Evolutionary conservation across 2,888 invertebrate genomes (phyloP), one percentile per base, ranked within the genome.

Genomic region (Odontothrips loti): DNA sequence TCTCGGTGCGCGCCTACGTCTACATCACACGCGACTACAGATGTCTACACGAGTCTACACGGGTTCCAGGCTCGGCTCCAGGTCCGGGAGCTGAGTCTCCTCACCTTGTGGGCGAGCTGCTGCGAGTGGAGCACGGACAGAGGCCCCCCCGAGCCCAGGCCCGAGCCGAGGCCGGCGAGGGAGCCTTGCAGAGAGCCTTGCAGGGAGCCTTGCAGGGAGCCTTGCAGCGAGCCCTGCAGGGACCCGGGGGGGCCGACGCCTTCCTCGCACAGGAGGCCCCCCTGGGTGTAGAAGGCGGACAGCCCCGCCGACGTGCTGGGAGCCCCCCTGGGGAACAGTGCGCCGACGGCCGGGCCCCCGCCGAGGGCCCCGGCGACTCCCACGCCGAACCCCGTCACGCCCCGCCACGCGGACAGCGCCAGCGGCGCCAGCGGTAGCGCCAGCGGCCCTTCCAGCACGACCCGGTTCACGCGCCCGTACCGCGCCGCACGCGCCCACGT

Each of bases 31-130:
- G 6, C 34, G 6, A 2, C 2, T 6, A 43, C 34, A 43, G 3
- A 43, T 43, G 34, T 43, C n/a, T n/a, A n/a, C n/a, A n/a, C n/a
- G n/a, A n/a, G n/a, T n/a, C n/a, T n/a, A n/a, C n/a, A n/a, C n/a
- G n/a, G n/a, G n/a, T n/a, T n/a, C n/a, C n/a, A n/a, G n/a, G n/a
- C n/a, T n/a, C n/a, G n/a, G n/a, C n/a, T n/a, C n/a, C n/a, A n/a
- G 34, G 3, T 43, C 3, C 34, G 34, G 34, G 3, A 43, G 34
- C 34, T 6, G 51, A 51, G 51, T n/a, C 58, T n/a, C 0, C 68
- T 75, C 68, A 75, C 68, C 68, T 75, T 75, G 68, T 75, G 68
- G 68, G 58, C 17, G 20, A 58, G 58, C 58, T 75, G 68, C 68
- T 75, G 68, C 68, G 58, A 58, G 58, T 58, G 58, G 20, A 75